These are phyloP conservation scores for Potorous gilbertii DNA, from an alignment of 2,797 vertebrate species.

Conservation along the genomic window DNA sequence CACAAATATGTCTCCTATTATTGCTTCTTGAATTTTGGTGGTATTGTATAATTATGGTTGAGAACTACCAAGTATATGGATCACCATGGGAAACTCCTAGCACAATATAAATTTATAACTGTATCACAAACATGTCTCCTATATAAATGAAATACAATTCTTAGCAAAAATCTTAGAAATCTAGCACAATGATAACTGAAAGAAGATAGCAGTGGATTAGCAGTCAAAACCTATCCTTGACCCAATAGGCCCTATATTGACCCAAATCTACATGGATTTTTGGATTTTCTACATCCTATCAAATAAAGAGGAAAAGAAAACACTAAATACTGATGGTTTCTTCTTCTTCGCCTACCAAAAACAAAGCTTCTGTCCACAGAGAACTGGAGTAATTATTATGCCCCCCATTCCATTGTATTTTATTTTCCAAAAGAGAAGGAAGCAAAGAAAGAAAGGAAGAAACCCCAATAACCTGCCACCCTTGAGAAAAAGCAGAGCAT, in stretches of 20 bases:
- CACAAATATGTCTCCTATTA: not conserved
- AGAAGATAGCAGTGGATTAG: not conserved
- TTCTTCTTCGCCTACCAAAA: not conserved
- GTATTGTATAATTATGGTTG: not conserved
- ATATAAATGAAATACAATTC: not conserved
- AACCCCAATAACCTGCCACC: not conserved
- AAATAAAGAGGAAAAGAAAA: not conserved
- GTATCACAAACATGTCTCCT: not conserved
- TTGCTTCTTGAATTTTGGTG: not conserved
- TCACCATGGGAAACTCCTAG: not conserved
- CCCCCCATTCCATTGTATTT: not conserved
- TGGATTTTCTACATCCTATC: not conserved
- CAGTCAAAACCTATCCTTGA: not conserved
- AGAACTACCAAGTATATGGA: not conserved
- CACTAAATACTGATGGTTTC: not conserved
- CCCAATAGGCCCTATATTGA: not conserved
- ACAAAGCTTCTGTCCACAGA: not conserved
- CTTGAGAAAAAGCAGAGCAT: not conserved
- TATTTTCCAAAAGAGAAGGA: not conserved
- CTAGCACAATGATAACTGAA: not conserved
- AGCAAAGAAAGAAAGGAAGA: not conserved
- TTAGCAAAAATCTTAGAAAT: not conserved
- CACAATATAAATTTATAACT: not conserved
- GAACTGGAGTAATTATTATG: not conserved
- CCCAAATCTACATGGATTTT: not conserved